A percentile compares a stretch with the other conserved stretches of the same genome.
These are phyloP conservation scores for Platyscapa corneri DNA, from an alignment of 1,140 invertebrate genomes.

Conservation along the genomic window DNA sequence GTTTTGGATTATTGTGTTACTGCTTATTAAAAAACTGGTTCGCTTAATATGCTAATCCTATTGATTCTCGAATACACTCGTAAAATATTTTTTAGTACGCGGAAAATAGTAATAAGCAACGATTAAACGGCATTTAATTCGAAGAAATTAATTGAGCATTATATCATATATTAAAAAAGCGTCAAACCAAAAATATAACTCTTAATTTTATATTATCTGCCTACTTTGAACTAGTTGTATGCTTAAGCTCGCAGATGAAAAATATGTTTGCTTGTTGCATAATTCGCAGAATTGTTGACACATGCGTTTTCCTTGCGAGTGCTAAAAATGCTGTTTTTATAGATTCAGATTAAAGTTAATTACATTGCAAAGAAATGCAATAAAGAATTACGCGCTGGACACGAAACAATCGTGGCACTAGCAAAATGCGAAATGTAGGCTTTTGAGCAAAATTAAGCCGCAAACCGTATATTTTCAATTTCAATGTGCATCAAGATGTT, in stretches of 20 bases:
- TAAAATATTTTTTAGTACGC: background rate
- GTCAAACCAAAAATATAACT: background rate
- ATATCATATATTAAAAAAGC: background rate
- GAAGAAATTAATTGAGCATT: background rate
- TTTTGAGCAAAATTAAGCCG: background rate
- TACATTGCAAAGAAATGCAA: background rate
- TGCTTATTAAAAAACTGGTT: background rate
- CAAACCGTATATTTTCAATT: background rate
- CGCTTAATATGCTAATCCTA: background rate
- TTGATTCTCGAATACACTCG: background rate
- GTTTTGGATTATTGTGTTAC: background rate
- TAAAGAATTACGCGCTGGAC: background rate
- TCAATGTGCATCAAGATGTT: background rate
- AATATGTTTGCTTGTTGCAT: background rate
- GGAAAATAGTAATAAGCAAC: background rate
- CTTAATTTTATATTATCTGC: background rate
- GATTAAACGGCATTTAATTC: background rate
- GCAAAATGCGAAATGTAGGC: background rate
- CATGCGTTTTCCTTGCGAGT: background rate
- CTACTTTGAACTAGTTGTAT: background rate
- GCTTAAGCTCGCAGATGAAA: background rate
- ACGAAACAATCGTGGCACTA: background rate
- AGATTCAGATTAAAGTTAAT: background rate
- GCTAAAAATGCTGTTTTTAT: background rate
- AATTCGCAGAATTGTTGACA: background rate